phyloP scores from a whole-genome alignment of 2,888 invertebrate genomes.

The Ophonus ardosiacus region DNA sequence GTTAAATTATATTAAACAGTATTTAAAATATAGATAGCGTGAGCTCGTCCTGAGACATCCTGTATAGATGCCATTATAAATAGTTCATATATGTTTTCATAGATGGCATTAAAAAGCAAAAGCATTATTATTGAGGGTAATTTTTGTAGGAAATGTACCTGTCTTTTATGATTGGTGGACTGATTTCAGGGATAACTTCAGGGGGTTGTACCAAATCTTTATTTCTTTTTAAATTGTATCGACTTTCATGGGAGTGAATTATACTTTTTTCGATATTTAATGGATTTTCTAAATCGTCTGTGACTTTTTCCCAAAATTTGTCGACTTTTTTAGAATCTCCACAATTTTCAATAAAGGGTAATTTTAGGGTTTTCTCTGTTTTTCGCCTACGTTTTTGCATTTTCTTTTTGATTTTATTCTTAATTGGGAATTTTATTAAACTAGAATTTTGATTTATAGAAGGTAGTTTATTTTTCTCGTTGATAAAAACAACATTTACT shows the following conservation, averaged over 20 bases:
- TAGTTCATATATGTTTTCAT: no score
- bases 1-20: no score
- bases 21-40: no score
- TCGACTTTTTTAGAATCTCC: not conserved
- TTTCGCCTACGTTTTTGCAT: not conserved
- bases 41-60: no score
- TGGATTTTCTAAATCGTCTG: not conserved
- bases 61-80: no score
- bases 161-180: constrained; percentile 19
- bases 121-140: not conserved
- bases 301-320: constrained; percentile 17
- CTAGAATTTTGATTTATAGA: not conserved
- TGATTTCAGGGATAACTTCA: not conserved
- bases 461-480: constrained; percentile 33
- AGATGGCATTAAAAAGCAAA: not conserved
- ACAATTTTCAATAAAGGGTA: constrained; percentile 4
- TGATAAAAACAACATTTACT: constrained; percentile 52
- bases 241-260: not conserved
- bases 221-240: not conserved
- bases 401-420: constrained; percentile 17
- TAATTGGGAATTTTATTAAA: not conserved
- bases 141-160: not conserved
- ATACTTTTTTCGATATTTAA: not conserved
- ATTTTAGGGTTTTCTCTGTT: not conserved
- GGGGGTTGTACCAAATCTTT: not conserved